These are phyloP conservation scores for Tenthredo livida DNA, from an alignment of 2,888 invertebrate species.

Conservation along the genomic window DNA sequence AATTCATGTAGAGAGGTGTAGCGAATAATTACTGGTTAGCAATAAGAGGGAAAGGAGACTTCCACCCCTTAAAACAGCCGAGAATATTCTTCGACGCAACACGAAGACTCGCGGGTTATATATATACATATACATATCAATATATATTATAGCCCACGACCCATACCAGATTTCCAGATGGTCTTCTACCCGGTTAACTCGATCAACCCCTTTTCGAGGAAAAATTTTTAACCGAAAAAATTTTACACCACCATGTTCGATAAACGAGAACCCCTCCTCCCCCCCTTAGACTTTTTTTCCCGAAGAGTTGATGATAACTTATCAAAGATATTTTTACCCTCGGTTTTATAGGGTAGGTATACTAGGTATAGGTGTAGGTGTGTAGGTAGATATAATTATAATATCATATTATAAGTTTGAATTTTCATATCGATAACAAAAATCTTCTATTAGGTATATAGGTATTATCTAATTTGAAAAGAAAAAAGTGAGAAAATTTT, in stretches of 20 bases:
- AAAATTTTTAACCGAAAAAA: background rate
- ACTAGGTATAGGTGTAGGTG: too few relatives aligned
- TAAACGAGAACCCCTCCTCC: background rate
- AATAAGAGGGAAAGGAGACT: conserved; percentile 5
- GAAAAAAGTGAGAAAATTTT: background rate
- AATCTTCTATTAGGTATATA: background rate
- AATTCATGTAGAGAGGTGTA: conserved; percentile 45
- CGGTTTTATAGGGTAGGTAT: background rate
- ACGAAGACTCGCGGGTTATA: background rate
- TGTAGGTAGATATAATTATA: background rate
- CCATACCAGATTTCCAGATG: conserved; percentile 1
- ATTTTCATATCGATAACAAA: background rate
- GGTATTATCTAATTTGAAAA: background rate
- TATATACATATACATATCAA: background rate
- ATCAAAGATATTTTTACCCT: background rate
- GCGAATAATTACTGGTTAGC: conserved; percentile 36
- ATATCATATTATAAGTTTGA: background rate
- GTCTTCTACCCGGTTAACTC: background rate
- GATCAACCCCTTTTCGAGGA: background rate
- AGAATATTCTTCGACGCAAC: background rate
- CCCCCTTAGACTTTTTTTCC: background rate
- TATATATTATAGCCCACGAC: background rate
- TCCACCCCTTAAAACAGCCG: background rate
- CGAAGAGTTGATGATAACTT: background rate
- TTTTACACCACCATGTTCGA: background rate